Conservation (phyloP, 2,888 invertebrate species). For the Flexamia atlantica region DNA sequence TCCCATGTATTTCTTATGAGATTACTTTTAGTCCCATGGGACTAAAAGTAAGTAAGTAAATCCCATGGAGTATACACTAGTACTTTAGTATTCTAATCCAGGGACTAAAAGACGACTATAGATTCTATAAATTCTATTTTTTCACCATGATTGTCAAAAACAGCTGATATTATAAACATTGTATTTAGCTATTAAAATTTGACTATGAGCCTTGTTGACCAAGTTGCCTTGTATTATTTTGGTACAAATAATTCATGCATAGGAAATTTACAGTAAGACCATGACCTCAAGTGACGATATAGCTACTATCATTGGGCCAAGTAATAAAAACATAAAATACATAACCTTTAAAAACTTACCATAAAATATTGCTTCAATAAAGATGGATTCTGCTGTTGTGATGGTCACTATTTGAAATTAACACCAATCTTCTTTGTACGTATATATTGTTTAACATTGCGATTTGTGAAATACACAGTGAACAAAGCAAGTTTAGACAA, state of each 20-base stretch:
- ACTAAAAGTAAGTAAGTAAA: too few species aligned
- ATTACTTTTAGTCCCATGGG: too few species aligned
- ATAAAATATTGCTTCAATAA: neutral
- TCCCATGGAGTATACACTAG: too few species aligned
- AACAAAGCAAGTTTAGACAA: neutral
- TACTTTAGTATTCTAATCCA: too few species aligned
- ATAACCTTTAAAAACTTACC: neutral
- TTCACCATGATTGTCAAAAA: neutral
- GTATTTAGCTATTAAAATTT: neutral
- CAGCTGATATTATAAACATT: neutral
- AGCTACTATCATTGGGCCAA: neutral
- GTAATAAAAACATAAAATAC: neutral
- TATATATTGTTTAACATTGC: neutral
- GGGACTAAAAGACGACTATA: too few species aligned
- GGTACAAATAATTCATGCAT: neutral
- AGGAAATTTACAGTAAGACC: neutral
- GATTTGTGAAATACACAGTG: neutral
- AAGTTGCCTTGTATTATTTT: too few species aligned
- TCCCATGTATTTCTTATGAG: too few species aligned
- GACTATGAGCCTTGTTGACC: too few species aligned
- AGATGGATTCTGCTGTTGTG: neutral
- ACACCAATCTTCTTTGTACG: neutral
- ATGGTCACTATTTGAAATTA: too few species aligned
- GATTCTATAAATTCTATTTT: too few species aligned
- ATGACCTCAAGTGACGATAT: neutral